Evolutionary conservation across 2,888 invertebrate genomes (phyloP).

Genomic region (Monochamus alternatus): DNA sequence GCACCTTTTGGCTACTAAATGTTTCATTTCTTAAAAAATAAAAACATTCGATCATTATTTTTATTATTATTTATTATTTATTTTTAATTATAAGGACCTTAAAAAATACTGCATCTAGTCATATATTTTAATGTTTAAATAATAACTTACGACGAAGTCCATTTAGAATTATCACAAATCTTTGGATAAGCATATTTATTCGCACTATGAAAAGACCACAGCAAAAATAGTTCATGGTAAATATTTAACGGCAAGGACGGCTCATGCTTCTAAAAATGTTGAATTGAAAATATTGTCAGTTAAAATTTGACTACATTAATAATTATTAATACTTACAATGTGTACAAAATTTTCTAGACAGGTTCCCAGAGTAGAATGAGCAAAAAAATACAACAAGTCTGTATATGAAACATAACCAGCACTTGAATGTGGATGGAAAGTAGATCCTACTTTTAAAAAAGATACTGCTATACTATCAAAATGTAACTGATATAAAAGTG

Average conservation of each 20-base stretch:
- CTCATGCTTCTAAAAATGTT: constrained; percentile 61
- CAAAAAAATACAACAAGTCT: constrained; percentile 83
- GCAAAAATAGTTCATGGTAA: constrained; percentile 65
- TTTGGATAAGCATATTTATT: constrained; percentile 56
- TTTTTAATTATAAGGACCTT: neutral
- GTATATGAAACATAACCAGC: constrained; percentile 82
- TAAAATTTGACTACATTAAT: too few species aligned
- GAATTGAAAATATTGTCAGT: too few species aligned
- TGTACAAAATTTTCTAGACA: constrained; percentile 76
- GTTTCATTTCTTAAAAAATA: constrained; percentile 71
- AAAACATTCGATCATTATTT: constrained; percentile 9
- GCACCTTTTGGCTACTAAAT: constrained; percentile 74
- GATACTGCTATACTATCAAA: constrained; percentile 83
- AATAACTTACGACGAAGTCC: constrained; percentile 59
- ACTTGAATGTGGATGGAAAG: constrained; percentile 78
- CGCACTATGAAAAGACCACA: constrained; percentile 63
- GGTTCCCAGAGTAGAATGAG: constrained; percentile 83
- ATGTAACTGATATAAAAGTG: constrained; percentile 81
- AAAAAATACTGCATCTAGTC: too few species aligned
- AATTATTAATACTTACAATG: constrained; percentile 65
- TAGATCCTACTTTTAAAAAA: constrained; percentile 81
- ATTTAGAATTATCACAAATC: constrained; percentile 57
- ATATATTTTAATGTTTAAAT: neutral
- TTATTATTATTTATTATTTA: constrained; percentile 1
- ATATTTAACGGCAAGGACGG: constrained; percentile 65